phyloP scores from a whole-genome alignment of 2,113 vertebrate species.

The Trichechus manatus region DNA sequence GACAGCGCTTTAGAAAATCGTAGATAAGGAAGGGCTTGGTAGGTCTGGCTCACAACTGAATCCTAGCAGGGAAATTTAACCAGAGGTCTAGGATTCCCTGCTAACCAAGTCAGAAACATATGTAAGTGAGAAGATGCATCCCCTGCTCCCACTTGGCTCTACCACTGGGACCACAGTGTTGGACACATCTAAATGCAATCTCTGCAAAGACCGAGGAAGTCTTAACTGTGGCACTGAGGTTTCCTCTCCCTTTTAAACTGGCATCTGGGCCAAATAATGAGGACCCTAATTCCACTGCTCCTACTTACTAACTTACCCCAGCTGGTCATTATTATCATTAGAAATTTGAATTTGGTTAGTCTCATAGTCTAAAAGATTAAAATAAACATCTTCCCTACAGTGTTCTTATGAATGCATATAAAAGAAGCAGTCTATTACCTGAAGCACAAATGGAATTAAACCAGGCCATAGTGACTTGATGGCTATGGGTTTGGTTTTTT shows the following conservation, averaged over 20 bases:
- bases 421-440: not conserved
- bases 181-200: not conserved
- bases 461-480: not conserved
- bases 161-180: not conserved
- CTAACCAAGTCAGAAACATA: no score
- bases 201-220: not conserved
- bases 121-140: not conserved
- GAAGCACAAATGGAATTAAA: not conserved
- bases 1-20: accelerated
- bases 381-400: accelerated
- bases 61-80: not conserved
- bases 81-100: not conserved
- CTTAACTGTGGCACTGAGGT: accelerated
- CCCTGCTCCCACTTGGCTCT: accelerated
- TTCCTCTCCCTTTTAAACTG: no score
- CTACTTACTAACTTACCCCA: not conserved
- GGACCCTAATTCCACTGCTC: not conserved
- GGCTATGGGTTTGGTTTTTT: no score
- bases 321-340: not conserved
- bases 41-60: not conserved
- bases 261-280: not conserved
- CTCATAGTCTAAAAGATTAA: not conserved
- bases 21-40: accelerated
- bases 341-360: not conserved
- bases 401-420: not conserved